phyloP scores from a whole-genome alignment of 2,888 invertebrate species.

The Himalopsyche japonica region DNA sequence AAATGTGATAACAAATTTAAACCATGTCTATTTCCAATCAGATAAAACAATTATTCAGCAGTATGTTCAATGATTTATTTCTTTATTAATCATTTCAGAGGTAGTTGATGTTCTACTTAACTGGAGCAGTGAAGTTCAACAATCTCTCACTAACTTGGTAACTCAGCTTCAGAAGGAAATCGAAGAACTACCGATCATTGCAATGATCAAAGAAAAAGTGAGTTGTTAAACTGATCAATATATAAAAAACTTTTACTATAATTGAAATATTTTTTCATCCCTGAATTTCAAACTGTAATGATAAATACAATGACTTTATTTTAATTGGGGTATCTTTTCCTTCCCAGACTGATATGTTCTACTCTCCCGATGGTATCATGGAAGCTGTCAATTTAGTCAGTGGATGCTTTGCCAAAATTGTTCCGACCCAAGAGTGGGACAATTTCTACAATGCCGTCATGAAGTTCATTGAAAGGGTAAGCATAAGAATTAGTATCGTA shows the following conservation, averaged over 20 bases:
- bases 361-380: constrained; percentile 63
- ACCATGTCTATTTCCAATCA: too few species aligned
- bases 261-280: background rate
- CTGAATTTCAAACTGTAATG: background rate
- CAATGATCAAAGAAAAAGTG: constrained; percentile 53
- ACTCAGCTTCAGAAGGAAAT: constrained; percentile 50
- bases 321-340: background rate
- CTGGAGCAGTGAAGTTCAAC: constrained; percentile 50
- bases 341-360: constrained; percentile 51
- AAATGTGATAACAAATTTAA: too few species aligned
- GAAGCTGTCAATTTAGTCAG: constrained; percentile 60
- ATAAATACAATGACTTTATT: too few species aligned
- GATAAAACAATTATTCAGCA: too few species aligned
- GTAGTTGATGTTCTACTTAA: background rate
- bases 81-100: background rate
- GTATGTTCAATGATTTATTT: too few species aligned
- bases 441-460: constrained; percentile 63
- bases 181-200: constrained; percentile 52
- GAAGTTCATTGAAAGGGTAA: constrained; percentile 67
- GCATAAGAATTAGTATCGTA: background rate
- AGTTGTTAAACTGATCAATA: background rate
- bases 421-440: constrained; percentile 68
- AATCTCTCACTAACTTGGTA: constrained; percentile 46
- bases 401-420: constrained; percentile 58
- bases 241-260: background rate